Evolutionary conservation across 2,797 vertebrate species (phyloP).

Genomic region (Peromyscus attwateri): DNA sequence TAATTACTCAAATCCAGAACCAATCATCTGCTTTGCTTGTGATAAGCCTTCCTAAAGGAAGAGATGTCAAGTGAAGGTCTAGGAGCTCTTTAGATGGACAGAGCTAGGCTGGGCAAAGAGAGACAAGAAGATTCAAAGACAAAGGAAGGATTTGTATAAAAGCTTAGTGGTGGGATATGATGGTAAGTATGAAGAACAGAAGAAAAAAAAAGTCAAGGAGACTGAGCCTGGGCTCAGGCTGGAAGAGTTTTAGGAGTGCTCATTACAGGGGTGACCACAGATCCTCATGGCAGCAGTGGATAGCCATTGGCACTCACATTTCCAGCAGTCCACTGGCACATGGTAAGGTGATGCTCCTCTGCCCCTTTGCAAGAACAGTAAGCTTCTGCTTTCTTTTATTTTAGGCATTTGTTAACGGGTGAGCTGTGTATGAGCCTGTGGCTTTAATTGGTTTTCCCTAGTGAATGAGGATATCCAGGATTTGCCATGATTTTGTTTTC

Average conservation of each 20-base stretch:
- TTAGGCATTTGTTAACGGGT: background rate
- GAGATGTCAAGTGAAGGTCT: background rate
- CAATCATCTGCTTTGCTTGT: background rate
- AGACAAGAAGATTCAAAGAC: background rate
- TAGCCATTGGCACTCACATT: background rate
- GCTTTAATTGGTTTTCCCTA: background rate
- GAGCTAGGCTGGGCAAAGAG: background rate
- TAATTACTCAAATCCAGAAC: background rate
- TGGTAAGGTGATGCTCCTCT: background rate
- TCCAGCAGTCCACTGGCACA: background rate
- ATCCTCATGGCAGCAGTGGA: background rate
- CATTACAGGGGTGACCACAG: background rate
- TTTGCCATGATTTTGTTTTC: background rate
- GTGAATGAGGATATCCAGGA: background rate
- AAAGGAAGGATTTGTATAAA: background rate
- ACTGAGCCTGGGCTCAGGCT: background rate
- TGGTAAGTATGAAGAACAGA: background rate
- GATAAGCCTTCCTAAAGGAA: background rate
- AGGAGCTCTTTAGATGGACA: background rate
- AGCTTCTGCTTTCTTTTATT: conserved; percentile 3
- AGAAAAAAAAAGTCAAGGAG: background rate
- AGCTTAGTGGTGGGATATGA: background rate
- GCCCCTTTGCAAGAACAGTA: background rate
- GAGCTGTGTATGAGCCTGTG: background rate
- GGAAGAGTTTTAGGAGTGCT: background rate